Percentiles rank a stretch among this genome's conserved stretches.
Evolutionary conservation across 2,113 vertebrate genomes (phyloP).

Genomic region (Oenanthe oenanthe): DNA sequence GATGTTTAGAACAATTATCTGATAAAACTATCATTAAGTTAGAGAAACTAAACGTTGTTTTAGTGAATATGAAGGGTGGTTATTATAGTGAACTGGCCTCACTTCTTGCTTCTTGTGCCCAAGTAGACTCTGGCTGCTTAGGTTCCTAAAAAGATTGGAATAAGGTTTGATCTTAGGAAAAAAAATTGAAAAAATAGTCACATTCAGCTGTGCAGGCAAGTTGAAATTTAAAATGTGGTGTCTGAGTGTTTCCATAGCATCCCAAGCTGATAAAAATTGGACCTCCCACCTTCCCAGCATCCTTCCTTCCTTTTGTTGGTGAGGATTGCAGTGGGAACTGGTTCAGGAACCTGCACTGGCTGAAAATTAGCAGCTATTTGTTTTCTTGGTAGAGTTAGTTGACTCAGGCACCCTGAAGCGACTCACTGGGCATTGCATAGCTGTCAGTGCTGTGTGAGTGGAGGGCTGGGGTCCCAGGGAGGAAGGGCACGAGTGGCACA

Average conservation of each 20-base stretch:
- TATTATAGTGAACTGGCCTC: not conserved
- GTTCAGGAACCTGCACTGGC: not conserved
- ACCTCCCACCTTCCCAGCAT: not conserved
- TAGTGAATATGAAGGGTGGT: not conserved
- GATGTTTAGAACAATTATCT: not conserved
- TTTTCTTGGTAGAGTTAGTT: not conserved
- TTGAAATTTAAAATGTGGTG: not conserved
- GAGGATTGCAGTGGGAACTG: not conserved
- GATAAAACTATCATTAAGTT: not conserved
- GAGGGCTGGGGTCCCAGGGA: not conserved
- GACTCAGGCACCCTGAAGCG: fast-evolving
- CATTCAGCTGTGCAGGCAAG: not conserved
- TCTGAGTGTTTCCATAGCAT: not conserved
- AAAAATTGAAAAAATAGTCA: not conserved
- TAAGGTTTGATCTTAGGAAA: not conserved
- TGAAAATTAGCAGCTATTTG: not conserved
- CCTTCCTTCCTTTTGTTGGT: not conserved
- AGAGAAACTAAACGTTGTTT: not conserved
- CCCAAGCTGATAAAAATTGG: not conserved
- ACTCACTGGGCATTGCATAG: fast-evolving
- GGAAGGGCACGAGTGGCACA: not conserved
- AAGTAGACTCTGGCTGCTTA: not conserved
- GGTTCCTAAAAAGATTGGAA: not conserved
- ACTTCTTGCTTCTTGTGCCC: not conserved
- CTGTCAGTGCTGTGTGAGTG: not conserved